Evolutionary conservation across 2,113 vertebrate genomes (phyloP), one percentile per base, ranked within the genome.

Genomic region (Etia nguti): DNA sequence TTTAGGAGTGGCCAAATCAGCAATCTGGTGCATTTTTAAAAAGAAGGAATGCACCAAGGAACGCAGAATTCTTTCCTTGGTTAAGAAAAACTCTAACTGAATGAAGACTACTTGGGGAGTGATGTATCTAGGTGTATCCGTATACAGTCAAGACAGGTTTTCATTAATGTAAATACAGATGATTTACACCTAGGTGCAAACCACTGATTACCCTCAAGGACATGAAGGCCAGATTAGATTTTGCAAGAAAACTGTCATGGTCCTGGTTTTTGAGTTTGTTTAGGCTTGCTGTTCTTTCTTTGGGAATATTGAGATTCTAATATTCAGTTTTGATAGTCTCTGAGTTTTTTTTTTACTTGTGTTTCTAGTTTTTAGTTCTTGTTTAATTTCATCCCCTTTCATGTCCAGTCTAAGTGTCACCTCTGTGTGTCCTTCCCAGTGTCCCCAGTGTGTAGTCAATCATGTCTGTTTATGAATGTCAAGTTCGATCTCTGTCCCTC

Each of bases 241-340:
- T 11, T 96, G 96, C 92, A 93, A 93, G 86, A 83, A 94, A 24
- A 65, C 1, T 12, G 34, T 12, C 18, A 0, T n/a, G 18, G 18
- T 36, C 60, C 59, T 36, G 31, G 31, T 8, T 36, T 65, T 65
- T 65, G 31, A 65, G 60, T 65, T 65, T 65, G 60, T 65, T 65
- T 65, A 38, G 10, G 10, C 31, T 65, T 38, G 31, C 10, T 65
- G 31, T 38, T 65, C 60, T 36, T 38, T 65, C 60, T 65, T 38
- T 65, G 31, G 31, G 31, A 65, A 38, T 65, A 65, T 20, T 65
- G 60, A 65, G 31, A 65, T 65, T n/a, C n/a, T n/a, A 38, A 5
- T 65, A 65, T 65, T 65, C 10, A 1, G 31, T 65, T 65, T 65
- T 65, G 18, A 38, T 22, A 65, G 34, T 65, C 34, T 38, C 34